phyloP scores from a whole-genome alignment of 2,113 vertebrate species.

The Burhinus bistriatus region DNA sequence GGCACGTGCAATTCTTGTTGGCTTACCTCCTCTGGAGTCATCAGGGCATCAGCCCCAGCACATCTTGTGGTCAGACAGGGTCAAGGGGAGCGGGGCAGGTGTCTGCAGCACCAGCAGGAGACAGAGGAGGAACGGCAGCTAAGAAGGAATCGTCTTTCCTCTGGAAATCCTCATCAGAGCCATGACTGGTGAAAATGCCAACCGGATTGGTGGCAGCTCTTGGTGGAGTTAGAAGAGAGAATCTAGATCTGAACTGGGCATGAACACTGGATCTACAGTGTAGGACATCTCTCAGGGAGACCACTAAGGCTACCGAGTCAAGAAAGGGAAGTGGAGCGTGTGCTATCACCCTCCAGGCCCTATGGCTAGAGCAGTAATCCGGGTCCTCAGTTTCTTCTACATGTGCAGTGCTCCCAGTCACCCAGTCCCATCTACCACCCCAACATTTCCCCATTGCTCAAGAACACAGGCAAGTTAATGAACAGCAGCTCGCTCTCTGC shows the following conservation, averaged over 20 bases:
- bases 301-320: neutral
- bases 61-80: neutral
- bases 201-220: neutral
- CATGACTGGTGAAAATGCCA: neutral
- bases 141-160: neutral
- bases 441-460: neutral
- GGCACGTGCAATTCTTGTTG: neutral
- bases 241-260: neutral
- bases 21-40: neutral
- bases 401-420: neutral
- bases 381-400: neutral
- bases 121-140: neutral
- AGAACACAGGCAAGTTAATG: fast-evolving
- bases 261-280: neutral
- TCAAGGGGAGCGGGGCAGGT: neutral
- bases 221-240: neutral
- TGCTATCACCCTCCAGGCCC: neutral
- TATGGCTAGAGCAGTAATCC: neutral
- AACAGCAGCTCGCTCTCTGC: neutral
- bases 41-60: neutral
- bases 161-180: neutral
- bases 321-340: neutral
- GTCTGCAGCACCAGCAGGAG: neutral
- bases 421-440: neutral
- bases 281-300: neutral